These are phyloP conservation scores for Heterocephalus glaber DNA, from an alignment of 2,113 vertebrate genomes.

Conservation along the genomic window DNA sequence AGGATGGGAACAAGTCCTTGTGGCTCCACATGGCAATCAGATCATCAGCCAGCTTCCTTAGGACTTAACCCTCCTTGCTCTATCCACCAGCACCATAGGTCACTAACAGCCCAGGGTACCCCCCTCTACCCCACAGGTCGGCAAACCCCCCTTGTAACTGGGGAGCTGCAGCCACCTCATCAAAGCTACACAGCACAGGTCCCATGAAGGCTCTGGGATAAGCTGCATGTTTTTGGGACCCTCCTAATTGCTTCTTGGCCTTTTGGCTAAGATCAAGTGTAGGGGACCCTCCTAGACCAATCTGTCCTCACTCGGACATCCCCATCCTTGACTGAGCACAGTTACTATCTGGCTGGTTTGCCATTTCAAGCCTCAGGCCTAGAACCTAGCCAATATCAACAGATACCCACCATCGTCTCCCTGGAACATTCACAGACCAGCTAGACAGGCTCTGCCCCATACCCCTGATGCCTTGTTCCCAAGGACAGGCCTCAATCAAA, in stretches of 20 bases:
- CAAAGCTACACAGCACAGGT: background rate
- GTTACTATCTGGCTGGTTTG: background rate
- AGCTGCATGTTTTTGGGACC: background rate
- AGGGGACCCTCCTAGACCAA: background rate
- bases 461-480: background rate
- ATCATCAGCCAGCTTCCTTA: background rate
- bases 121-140: background rate
- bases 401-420: background rate
- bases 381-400: too few species aligned
- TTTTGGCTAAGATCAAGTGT: too few species aligned
- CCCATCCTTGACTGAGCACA: background rate
- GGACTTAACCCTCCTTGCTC: background rate
- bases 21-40: background rate
- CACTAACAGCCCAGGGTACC: background rate
- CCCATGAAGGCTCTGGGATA: background rate
- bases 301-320: background rate
- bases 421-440: background rate
- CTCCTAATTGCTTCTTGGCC: too few species aligned
- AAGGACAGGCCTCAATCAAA: background rate
- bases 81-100: background rate
- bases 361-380: rapidly evolving
- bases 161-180: background rate
- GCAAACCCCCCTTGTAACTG: background rate
- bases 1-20: background rate
- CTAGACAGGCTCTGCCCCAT: rapidly evolving